phyloP scores from a whole-genome alignment of 2,888 invertebrate genomes.

The Apamea epomidion region DNA sequence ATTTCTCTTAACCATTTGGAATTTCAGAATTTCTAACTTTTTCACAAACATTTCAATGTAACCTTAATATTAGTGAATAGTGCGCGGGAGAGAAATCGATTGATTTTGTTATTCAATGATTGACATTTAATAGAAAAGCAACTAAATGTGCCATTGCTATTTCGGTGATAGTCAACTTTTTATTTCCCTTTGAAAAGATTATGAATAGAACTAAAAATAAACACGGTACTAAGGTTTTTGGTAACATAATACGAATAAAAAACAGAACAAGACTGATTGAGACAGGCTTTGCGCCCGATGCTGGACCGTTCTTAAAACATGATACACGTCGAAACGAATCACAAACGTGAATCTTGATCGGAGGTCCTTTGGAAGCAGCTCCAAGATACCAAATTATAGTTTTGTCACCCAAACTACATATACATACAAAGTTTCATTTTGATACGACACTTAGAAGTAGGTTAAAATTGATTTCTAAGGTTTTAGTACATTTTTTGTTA shows the following conservation, averaged over 20 bases:
- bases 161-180: not conserved
- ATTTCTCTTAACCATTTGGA: constrained; percentile 16
- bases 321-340: too few relatives aligned
- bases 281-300: not conserved
- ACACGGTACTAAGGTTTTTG: not conserved
- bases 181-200: not conserved
- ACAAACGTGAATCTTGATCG: not conserved
- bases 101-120: not conserved
- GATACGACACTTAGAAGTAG: not conserved
- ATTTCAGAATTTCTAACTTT: constrained; percentile 21
- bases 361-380: not conserved
- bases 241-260: not conserved
- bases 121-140: not conserved
- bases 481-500: not conserved
- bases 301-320: too few relatives aligned
- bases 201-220: not conserved
- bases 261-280: not conserved
- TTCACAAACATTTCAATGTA: not conserved
- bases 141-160: not conserved
- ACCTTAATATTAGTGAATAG: not conserved
- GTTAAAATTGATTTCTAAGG: not conserved
- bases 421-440: not conserved
- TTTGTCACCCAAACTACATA: not conserved
- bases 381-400: not conserved
- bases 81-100: constrained; percentile 6